A percentile compares a stretch with the other conserved stretches of the same genome.
phyloP scores from a whole-genome alignment of 2,888 invertebrate species.

The Noctua pronuba region DNA sequence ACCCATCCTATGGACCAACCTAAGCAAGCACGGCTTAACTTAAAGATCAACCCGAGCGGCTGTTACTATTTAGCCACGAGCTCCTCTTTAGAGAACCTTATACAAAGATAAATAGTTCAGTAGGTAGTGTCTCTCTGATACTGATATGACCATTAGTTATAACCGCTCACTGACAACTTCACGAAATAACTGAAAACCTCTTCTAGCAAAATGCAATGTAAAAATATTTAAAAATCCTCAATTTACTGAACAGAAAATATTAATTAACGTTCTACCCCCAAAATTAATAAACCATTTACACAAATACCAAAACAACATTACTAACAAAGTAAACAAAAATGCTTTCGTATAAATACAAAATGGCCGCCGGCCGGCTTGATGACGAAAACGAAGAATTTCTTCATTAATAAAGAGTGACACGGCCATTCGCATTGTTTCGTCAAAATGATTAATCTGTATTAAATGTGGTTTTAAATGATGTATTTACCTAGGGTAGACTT shows the following conservation, averaged over 20 bases:
- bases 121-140: not conserved
- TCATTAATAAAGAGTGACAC: constrained; percentile 47
- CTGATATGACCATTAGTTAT: too few species aligned
- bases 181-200: not conserved
- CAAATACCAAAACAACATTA: not conserved
- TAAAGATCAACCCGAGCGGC: too few species aligned
- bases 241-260: not conserved
- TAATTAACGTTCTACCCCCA: not conserved
- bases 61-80: too few species aligned
- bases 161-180: not conserved
- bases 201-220: too few species aligned
- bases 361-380: constrained; percentile 29
- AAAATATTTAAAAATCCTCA: too few species aligned
- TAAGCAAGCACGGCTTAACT: too few species aligned
- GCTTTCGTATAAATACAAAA: constrained; percentile 27
- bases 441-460: constrained; percentile 50
- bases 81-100: too few species aligned
- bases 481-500: not conserved
- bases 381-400: constrained; percentile 28
- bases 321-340: constrained; percentile 2
- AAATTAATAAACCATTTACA: not conserved
- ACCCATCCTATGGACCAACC: too few species aligned
- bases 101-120: not conserved
- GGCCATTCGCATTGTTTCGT: constrained; percentile 46
- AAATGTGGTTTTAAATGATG: not conserved